Evolutionary conservation across 2,113 vertebrate species (phyloP).

Genomic region (Coregonus clupeaformis): DNA sequence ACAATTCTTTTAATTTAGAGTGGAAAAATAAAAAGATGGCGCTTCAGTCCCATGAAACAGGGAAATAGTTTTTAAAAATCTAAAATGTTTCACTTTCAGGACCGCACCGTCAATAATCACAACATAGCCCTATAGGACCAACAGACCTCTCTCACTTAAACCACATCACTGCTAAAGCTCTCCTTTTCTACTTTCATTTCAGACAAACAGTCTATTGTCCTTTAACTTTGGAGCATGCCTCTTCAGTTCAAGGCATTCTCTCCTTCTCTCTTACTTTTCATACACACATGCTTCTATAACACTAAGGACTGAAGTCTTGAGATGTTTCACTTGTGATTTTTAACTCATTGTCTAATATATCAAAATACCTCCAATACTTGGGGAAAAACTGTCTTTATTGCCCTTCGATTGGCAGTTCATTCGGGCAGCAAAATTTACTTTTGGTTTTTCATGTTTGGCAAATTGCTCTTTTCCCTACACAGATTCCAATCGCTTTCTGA

Average conservation of each 20-base stretch:
- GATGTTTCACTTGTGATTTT: too few species aligned
- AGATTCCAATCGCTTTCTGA: too few species aligned
- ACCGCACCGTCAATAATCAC: background rate
- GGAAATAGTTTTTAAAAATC: conserved; percentile 10
- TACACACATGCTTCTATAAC: conserved; percentile 26
- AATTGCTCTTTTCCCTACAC: conserved; percentile 21
- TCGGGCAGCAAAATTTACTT: conserved; percentile 5
- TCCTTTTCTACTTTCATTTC: background rate
- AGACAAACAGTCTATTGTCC: background rate
- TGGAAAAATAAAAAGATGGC: conserved; percentile 36
- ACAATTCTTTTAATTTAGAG: conserved; percentile 34
- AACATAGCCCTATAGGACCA: background rate
- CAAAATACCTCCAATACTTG: too few species aligned
- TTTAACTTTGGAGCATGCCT: conserved; percentile 17
- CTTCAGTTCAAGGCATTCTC: background rate
- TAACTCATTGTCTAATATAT: too few species aligned
- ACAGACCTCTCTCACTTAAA: background rate
- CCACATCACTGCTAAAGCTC: background rate
- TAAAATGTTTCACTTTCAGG: conserved; percentile 6
- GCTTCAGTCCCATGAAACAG: conserved; percentile 32
- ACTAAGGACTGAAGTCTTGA: conserved; percentile 10
- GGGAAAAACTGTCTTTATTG: too few species aligned
- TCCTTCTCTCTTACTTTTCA: conserved; percentile 15
- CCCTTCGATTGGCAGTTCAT: too few species aligned
- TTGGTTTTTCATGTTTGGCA: conserved; percentile 50